A percentile compares a stretch with the other conserved stretches of the same genome.
Conservation (phyloP, 2,113 vertebrate species). For the Pristiophorus japonicus region DNA sequence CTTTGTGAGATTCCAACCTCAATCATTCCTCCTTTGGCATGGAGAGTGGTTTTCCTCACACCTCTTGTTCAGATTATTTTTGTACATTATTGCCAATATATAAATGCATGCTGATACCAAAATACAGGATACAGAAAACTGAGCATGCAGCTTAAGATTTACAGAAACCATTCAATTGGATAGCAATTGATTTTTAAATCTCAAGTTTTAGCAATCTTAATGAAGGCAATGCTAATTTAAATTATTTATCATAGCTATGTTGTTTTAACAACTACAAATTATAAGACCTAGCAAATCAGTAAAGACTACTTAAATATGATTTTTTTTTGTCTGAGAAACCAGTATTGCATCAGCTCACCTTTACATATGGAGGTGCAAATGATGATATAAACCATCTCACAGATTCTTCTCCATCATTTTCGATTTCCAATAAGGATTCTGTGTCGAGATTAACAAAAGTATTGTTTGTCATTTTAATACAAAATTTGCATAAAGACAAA, state of each 20-base stretch:
- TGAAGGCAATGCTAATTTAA: neutral
- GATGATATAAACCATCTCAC: slow-evolving; percentile 84
- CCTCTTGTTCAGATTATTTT: too few species aligned
- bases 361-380: slow-evolving; percentile 85
- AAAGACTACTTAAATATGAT: neutral
- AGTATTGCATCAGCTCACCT: slow-evolving; percentile 60
- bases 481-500: neutral
- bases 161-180: neutral
- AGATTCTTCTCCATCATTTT: slow-evolving; percentile 66
- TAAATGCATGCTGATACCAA: too few species aligned
- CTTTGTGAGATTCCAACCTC: too few species aligned
- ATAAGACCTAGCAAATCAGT: neutral
- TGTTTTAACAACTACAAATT: neutral
- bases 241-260: neutral
- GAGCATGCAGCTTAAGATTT: neutral
- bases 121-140: neutral
- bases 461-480: neutral
- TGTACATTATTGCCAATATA: too few species aligned
- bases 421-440: slow-evolving; percentile 72
- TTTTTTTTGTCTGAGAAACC: neutral
- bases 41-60: too few species aligned
- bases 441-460: neutral
- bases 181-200: neutral
- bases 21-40: too few species aligned
- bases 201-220: neutral